phyloP scores from a whole-genome alignment of 2,113 vertebrate species.

The Atractosteus spatula region DNA sequence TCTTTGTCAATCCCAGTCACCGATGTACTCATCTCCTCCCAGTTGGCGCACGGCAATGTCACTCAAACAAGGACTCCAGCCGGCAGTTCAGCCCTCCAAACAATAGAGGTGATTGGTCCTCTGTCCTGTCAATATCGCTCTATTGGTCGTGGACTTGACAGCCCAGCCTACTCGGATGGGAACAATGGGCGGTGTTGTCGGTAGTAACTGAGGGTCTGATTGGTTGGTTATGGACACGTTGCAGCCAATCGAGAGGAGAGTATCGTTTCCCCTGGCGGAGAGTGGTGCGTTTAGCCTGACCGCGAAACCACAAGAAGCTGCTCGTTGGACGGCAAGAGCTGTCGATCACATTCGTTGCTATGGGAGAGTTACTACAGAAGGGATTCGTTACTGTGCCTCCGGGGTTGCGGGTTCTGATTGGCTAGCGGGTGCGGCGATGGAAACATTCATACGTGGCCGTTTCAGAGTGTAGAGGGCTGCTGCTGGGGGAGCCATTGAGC shows the following conservation, averaged over 20 bases:
- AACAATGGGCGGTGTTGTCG: not conserved
- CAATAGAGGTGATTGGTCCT: slow-evolving; percentile 42
- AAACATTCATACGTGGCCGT: slow-evolving; percentile 24
- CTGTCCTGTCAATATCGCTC: slow-evolving; percentile 14
- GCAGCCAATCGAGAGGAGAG: not conserved
- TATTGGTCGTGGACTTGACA: slow-evolving; percentile 16
- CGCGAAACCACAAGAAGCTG: not conserved
- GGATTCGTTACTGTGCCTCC: slow-evolving; percentile 9
- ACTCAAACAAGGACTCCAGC: slow-evolving; percentile 28
- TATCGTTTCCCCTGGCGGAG: not conserved
- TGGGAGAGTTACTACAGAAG: slow-evolving; percentile 14
- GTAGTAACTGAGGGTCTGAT: not conserved
- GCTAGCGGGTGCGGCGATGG: slow-evolving; percentile 5
- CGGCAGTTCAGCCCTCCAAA: slow-evolving; percentile 34
- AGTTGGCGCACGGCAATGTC: slow-evolving; percentile 37
- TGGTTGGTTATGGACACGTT: not conserved
- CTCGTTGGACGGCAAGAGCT: slow-evolving; percentile 21
- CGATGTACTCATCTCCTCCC: slow-evolving; percentile 54
- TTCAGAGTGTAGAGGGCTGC: slow-evolving; percentile 16
- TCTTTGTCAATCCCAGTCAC: slow-evolving; percentile 31
- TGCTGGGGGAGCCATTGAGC: not conserved
- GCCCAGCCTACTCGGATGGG: slow-evolving; percentile 32
- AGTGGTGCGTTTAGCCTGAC: slow-evolving; percentile 37
- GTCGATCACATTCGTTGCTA: slow-evolving; percentile 51
- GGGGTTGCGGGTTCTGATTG: slow-evolving; percentile 15